Percentiles rank a stretch among this genome's conserved stretches.
These are phyloP conservation scores for Holocentrus rufus DNA, from an alignment of 2,797 vertebrate genomes.

Conservation along the genomic window DNA sequence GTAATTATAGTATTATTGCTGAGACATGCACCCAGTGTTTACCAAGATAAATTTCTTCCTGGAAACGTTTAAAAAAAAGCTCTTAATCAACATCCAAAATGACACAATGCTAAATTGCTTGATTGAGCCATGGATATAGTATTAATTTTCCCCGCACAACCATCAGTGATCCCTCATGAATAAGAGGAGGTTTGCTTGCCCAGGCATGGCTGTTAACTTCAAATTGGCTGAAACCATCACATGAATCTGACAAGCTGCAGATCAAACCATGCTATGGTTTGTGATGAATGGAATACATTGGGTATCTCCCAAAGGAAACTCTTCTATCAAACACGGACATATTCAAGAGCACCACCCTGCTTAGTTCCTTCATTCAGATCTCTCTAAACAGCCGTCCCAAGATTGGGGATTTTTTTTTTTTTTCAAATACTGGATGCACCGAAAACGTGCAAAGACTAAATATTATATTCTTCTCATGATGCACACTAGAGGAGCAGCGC, in stretches of 20 bases:
- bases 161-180: slow-evolving; percentile 50
- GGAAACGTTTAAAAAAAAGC: slow-evolving; percentile 30
- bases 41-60: not conserved
- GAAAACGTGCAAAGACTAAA: slow-evolving; percentile 19
- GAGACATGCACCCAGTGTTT: not conserved
- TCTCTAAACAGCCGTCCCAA: slow-evolving; percentile 40
- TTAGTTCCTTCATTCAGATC: slow-evolving; percentile 31
- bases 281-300: slow-evolving; percentile 44
- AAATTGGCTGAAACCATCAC: slow-evolving; percentile 50
- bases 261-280: slow-evolving; percentile 45
- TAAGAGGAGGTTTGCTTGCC: slow-evolving; percentile 38
- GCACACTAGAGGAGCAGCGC: not conserved
- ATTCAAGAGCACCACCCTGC: slow-evolving; percentile 38
- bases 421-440: slow-evolving; percentile 46
- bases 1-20: too few species aligned
- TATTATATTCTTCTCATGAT: slow-evolving; percentile 20
- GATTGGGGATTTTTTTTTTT: slow-evolving; percentile 19
- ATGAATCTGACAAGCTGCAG: slow-evolving; percentile 42
- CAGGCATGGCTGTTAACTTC: slow-evolving; percentile 43
- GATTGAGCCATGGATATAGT: slow-evolving; percentile 19
- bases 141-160: slow-evolving; percentile 37
- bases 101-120: slow-evolving; percentile 33
- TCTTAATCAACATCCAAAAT: slow-evolving; percentile 32
- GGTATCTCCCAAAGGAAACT: slow-evolving; percentile 26
- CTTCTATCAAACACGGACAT: slow-evolving; percentile 50